A percentile compares a stretch with the other conserved stretches of the same genome.
Evolutionary conservation across 1,140 invertebrate genomes (phyloP).

Genomic region (Magallana angulata): DNA sequence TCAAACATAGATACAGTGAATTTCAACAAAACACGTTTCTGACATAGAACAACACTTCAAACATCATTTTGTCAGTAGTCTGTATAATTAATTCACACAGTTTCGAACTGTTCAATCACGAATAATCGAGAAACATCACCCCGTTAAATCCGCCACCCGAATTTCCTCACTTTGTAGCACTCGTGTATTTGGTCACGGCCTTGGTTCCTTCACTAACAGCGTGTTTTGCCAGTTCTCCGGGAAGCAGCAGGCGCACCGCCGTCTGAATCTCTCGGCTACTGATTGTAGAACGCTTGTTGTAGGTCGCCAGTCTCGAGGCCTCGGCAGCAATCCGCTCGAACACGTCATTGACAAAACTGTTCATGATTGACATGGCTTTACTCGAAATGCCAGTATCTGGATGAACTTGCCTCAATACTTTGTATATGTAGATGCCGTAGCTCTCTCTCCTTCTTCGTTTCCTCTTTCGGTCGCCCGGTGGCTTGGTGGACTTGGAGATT

Average conservation of each 20-base stretch:
- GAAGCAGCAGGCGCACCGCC: conserved; percentile 83
- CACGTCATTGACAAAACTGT: conserved; percentile 42
- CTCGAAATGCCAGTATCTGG: conserved; percentile 38
- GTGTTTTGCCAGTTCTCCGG: conserved; percentile 84
- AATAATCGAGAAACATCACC: too few species aligned
- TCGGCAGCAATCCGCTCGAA: conserved; percentile 38
- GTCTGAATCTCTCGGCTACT: conserved; percentile 84
- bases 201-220: conserved; percentile 83
- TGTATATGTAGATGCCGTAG: conserved; percentile 41
- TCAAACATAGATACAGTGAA: too few species aligned
- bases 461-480: conserved; percentile 23
- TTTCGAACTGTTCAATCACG: too few species aligned
- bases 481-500: conserved; percentile 32
- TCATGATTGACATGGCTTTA: conserved; percentile 42
- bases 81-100: too few species aligned
- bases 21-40: too few species aligned
- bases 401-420: conserved; percentile 41
- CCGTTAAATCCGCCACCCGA: not conserved
- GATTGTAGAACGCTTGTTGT: conserved; percentile 65
- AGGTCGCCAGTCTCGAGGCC: conserved; percentile 81
- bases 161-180: conserved; percentile 34
- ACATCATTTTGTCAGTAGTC: too few species aligned
- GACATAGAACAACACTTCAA: too few species aligned
- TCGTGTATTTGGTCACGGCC: conserved; percentile 82
- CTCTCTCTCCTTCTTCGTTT: conserved; percentile 22